Percentiles rank a stretch among this genome's conserved stretches.
These are phyloP conservation scores for Tipula helvola DNA, from an alignment of 2,888 invertebrate genomes.

Conservation along the genomic window DNA sequence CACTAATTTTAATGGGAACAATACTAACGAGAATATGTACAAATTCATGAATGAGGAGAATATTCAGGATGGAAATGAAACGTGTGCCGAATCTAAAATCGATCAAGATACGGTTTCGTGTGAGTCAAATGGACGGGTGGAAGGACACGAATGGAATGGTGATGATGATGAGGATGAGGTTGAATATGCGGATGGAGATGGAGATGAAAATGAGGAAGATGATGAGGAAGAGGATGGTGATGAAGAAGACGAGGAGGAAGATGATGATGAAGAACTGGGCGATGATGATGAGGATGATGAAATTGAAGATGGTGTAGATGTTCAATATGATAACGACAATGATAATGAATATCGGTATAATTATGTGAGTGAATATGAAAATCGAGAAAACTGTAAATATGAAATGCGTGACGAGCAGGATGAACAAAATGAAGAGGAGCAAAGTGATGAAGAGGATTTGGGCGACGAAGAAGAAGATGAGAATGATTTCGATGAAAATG, in stretches of 20 bases:
- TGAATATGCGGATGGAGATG: not conserved
- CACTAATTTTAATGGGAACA: not conserved
- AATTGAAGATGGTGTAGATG: not conserved
- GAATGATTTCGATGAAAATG: not conserved
- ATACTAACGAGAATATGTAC: not conserved
- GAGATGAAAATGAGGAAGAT: not conserved
- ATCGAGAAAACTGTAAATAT: not conserved
- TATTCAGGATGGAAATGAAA: not conserved
- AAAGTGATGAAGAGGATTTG: not conserved
- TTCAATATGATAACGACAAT: not conserved
- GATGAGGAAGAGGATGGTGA: not conserved
- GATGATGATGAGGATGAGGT: not conserved
- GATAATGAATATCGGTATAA: not conserved
- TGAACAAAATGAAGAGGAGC: not conserved
- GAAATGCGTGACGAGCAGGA: not conserved
- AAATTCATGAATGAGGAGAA: not conserved
- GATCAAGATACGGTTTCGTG: not conserved
- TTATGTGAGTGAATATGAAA: not conserved
- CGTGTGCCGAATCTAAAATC: not conserved
- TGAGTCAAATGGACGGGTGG: not conserved
- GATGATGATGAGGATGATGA: not conserved
- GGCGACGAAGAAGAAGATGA: not conserved
- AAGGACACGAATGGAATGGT: not conserved
- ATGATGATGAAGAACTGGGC: not conserved
- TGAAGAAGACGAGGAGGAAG: not conserved